Percentiles rank a stretch among this genome's conserved stretches.
phyloP scores from a whole-genome alignment of 2,888 invertebrate species.

The Malthinus flaveolus region DNA sequence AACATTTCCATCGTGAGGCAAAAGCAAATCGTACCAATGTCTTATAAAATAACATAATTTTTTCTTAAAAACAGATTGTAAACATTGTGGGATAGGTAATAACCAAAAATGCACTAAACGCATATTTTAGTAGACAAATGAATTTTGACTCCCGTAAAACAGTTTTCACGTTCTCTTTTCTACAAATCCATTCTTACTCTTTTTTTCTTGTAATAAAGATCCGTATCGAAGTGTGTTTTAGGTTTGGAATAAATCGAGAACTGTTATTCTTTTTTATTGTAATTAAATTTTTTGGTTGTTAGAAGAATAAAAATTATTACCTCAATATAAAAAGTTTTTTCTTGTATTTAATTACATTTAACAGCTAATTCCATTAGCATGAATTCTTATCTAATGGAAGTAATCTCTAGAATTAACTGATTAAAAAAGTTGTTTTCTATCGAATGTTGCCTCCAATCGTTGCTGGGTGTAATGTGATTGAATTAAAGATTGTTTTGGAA shows the following conservation, averaged over 20 bases:
- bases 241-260: neutral
- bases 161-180: neutral
- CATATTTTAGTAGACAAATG: too few relatives aligned
- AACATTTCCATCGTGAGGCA: too few relatives aligned
- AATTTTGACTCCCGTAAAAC: too few relatives aligned
- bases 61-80: too few relatives aligned
- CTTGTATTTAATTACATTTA: constrained; percentile 7
- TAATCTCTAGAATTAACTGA: constrained; percentile 54
- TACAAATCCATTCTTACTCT: neutral
- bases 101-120: too few relatives aligned
- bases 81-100: too few relatives aligned
- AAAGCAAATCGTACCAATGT: too few relatives aligned
- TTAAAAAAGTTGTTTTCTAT: constrained; percentile 54
- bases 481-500: constrained; percentile 55
- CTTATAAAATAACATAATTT: too few relatives aligned
- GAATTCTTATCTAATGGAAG: constrained; percentile 51
- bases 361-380: constrained; percentile 52
- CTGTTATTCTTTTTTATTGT: neutral
- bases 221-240: too few relatives aligned
- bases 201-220: neutral
- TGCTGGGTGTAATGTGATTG: constrained; percentile 52
- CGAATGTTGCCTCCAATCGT: constrained; percentile 44
- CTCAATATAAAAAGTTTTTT: neutral
- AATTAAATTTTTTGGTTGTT: neutral
- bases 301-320: constrained; percentile 3